Evolutionary conservation across 2,797 vertebrate species (phyloP).

Genomic region (Spinibarbus caldwelli): DNA sequence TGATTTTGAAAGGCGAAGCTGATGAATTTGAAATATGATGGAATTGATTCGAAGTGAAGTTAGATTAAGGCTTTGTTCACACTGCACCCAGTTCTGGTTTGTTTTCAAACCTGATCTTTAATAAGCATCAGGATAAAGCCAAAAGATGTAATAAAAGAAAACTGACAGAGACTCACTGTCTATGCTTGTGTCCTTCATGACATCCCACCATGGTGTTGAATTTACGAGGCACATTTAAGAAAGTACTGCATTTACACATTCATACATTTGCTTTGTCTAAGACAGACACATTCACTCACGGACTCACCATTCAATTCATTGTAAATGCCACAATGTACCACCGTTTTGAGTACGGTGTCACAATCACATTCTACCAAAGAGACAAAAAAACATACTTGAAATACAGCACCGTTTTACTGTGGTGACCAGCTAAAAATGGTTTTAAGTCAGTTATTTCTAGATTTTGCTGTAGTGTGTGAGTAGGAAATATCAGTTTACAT

Average conservation of each 20-base stretch:
- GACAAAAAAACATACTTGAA: not conserved
- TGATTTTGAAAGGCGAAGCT: not conserved
- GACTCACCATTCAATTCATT: not conserved
- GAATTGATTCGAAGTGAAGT: not conserved
- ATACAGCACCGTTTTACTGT: no score
- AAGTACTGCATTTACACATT: not conserved
- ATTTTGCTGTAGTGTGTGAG: no score
- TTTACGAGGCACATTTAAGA: not conserved
- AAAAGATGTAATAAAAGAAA: not conserved
- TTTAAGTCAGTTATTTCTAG: no score
- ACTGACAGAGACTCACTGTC: not conserved
- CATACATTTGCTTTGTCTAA: not conserved
- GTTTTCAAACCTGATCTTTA: not conserved
- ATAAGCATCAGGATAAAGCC: not conserved
- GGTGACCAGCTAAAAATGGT: no score
- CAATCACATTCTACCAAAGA: not conserved
- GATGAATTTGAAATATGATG: not conserved
- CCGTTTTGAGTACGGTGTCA: not conserved
- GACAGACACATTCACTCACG: not conserved
- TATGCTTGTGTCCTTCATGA: not conserved
- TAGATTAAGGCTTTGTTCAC: constrained; percentile 2
- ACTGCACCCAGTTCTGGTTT: constrained; percentile 17
- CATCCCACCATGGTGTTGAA: not conserved
- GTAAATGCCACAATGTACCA: not conserved
- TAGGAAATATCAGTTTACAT: no score